A percentile compares a stretch with the other conserved stretches of the same genome.
Conservation (phyloP, 2,113 vertebrate genomes). For the Laticauda laticaudata region DNA sequence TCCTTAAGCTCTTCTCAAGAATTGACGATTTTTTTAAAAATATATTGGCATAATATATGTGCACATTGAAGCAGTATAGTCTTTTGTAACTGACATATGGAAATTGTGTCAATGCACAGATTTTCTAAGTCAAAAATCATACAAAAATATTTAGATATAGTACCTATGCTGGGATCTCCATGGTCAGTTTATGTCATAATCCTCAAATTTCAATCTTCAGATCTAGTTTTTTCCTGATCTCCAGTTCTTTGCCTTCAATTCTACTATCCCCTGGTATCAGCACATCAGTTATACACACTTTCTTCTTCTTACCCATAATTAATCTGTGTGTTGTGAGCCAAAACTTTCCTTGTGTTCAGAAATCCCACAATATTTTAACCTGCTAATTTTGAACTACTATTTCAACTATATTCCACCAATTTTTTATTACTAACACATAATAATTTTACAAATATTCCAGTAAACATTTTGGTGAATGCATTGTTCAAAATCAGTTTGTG, state of each 20-base stretch:
- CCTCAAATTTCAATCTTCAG: background rate
- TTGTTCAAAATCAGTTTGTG: background rate
- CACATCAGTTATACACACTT: background rate
- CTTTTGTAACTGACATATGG: background rate
- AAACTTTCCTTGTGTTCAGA: background rate
- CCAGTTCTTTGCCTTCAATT: background rate
- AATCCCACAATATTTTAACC: background rate
- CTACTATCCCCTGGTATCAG: background rate
- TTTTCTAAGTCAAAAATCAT: background rate
- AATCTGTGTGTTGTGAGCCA: background rate
- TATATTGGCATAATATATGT: background rate
- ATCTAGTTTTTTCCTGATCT: background rate
- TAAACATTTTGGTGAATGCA: background rate
- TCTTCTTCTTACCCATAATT: background rate
- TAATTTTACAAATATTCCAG: background rate
- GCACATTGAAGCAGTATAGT: background rate
- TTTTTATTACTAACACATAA: background rate
- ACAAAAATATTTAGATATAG: background rate
- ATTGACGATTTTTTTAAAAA: background rate
- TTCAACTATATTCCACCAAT: background rate
- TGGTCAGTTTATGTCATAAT: background rate
- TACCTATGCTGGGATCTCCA: background rate
- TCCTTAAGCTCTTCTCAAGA: background rate
- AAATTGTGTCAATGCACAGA: background rate
- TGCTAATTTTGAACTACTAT: background rate